Conservation (phyloP, 2,888 invertebrate species). For the Phengaris alcon region DNA sequence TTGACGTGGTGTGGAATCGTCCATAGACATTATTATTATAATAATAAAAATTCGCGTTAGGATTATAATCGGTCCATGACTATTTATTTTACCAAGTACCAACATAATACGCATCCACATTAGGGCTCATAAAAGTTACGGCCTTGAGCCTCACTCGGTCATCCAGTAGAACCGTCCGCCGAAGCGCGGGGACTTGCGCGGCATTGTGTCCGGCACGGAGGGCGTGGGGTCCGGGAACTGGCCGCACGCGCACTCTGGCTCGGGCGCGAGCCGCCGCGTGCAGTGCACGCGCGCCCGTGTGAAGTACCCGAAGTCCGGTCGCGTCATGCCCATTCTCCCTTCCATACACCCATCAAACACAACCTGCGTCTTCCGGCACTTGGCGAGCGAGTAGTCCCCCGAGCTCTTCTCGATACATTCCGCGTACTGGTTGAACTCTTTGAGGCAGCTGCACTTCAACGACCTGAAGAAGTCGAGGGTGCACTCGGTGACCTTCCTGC, state of each 20-base stretch:
- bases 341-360: conserved; percentile 90
- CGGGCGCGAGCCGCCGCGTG: conserved; percentile 77
- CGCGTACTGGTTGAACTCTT: conserved; percentile 91
- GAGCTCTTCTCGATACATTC: conserved; percentile 87
- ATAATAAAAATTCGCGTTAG: too few relatives aligned
- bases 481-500: conserved; percentile 93
- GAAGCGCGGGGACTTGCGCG: conserved; percentile 80
- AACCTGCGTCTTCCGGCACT: conserved; percentile 91
- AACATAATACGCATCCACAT: not conserved
- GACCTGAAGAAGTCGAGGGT: conserved; percentile 89
- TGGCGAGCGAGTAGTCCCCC: conserved; percentile 78
- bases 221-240: conserved; percentile 83
- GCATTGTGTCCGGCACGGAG: conserved; percentile 80
- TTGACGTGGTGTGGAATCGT: too few relatives aligned
- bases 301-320: conserved; percentile 91
- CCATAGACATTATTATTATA: too few relatives aligned
- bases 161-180: conserved; percentile 80
- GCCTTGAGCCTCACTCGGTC: conserved; percentile 45
- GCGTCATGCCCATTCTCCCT: conserved; percentile 85
- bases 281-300: conserved; percentile 83
- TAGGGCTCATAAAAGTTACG: not conserved
- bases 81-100: too few relatives aligned
- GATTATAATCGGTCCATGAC: too few relatives aligned
- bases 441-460: conserved; percentile 88
- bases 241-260: conserved; percentile 70